Evolutionary conservation across 2,797 vertebrate species (phyloP).

Genomic region (Xenentodon cancila): DNA sequence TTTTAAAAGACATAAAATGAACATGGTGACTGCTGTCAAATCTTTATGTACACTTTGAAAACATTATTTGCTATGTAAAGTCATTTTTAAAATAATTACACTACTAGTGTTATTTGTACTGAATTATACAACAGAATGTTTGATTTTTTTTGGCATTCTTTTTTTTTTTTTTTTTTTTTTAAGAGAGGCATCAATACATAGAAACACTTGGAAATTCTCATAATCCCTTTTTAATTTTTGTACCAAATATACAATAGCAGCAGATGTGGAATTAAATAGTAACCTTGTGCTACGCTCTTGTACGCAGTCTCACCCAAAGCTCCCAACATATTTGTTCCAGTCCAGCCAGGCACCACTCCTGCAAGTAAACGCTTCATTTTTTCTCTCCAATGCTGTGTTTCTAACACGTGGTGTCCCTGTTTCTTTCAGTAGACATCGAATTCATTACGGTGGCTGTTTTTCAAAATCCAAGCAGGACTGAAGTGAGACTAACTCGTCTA

Average conservation of each 20-base stretch:
- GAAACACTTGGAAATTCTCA: slow-evolving; percentile 63
- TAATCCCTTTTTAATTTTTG: slow-evolving; percentile 78
- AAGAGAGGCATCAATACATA: slow-evolving; percentile 67
- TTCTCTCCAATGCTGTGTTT: slow-evolving; percentile 8
- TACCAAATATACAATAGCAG: slow-evolving; percentile 77
- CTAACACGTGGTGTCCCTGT: slow-evolving; percentile 21
- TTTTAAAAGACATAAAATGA: slow-evolving; percentile 48
- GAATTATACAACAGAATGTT: slow-evolving; percentile 75
- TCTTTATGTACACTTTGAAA: slow-evolving; percentile 75
- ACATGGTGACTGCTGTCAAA: slow-evolving; percentile 45
- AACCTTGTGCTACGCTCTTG: slow-evolving; percentile 54
- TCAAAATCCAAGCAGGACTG: slow-evolving; percentile 24
- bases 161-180: slow-evolving; percentile 63
- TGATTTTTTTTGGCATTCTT: slow-evolving; percentile 81
- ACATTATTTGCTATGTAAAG: slow-evolving; percentile 72
- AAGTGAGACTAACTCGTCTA: slow-evolving; percentile 18
- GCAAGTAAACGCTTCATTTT: slow-evolving; percentile 9
- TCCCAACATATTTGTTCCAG: slow-evolving; percentile 42
- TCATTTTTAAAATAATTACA: slow-evolving; percentile 70
- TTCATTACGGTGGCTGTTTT: slow-evolving; percentile 28
- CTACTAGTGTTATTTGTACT: slow-evolving; percentile 71
- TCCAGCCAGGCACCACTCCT: slow-evolving; percentile 20
- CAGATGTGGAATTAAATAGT: slow-evolving; percentile 69
- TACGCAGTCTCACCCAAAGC: slow-evolving; percentile 51
- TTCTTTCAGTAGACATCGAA: slow-evolving; percentile 35